Evolutionary conservation across 2,888 invertebrate species (phyloP).

Genomic region (Conistra vaccinii): DNA sequence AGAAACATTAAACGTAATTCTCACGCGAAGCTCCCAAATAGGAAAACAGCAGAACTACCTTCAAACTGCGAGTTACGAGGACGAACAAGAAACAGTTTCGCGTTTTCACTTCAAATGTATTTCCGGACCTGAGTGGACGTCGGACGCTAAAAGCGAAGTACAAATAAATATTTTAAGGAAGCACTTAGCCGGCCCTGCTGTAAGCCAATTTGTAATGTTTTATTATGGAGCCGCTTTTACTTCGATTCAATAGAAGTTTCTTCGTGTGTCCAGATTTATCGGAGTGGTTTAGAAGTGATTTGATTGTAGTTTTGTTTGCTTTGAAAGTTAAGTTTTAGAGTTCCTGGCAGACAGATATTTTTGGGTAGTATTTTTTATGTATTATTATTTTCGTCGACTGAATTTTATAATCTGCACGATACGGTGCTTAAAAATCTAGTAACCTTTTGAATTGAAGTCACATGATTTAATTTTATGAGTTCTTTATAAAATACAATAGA

Average conservation of each 20-base stretch:
- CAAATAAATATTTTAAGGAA: conserved; percentile 75
- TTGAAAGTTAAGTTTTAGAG: conserved; percentile 4
- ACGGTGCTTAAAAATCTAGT: not conserved
- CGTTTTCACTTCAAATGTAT: conserved; percentile 63
- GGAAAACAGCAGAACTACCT: conserved; percentile 8
- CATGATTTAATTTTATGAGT: rapidly evolving
- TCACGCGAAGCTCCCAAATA: conserved; percentile 5
- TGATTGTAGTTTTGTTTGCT: conserved; percentile 47
- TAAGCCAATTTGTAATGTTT: conserved; percentile 70
- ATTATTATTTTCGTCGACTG: not conserved
- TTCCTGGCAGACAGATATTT: not conserved
- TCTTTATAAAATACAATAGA: no score
- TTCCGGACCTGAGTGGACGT: conserved; percentile 73
- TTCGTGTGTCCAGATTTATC: conserved; percentile 51
- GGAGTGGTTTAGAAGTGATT: conserved; percentile 38
- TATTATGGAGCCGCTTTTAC: conserved; percentile 56
- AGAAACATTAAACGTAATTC: not conserved
- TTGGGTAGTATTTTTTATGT: not conserved
- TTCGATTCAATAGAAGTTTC: conserved; percentile 55
- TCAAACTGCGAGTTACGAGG: conserved; percentile 31
- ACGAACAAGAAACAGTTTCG: conserved; percentile 47
- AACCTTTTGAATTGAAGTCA: not conserved
- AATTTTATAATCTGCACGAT: not conserved
- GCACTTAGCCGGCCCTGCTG: conserved; percentile 70
- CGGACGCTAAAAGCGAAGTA: conserved; percentile 75